phyloP scores from a whole-genome alignment of 2,113 vertebrate species.

The Phycodurus eques region DNA sequence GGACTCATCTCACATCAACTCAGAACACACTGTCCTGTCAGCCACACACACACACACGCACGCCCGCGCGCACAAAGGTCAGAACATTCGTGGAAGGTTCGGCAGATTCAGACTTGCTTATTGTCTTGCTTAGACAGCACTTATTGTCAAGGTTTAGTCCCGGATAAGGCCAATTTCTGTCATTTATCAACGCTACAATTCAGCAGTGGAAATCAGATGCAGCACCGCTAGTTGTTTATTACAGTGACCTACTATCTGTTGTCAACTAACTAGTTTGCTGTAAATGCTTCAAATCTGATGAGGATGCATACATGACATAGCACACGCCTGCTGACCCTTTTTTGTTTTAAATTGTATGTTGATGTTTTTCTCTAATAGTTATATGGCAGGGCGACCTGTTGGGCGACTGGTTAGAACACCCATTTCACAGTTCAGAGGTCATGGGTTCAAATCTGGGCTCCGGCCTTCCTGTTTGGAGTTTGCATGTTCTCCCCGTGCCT shows the following conservation, averaged over 20 bases:
- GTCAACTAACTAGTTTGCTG: background rate
- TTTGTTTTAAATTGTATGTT: no score
- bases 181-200: slow-evolving; percentile 11
- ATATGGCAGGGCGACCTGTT: no score
- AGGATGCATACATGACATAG: no score
- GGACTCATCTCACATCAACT: slow-evolving; percentile 51
- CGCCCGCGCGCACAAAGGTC: background rate
- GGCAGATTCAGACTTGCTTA: background rate
- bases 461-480: no score
- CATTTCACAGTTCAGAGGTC: no score
- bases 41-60: background rate
- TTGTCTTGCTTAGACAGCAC: slow-evolving; percentile 40
- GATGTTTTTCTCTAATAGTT: no score
- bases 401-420: no score
- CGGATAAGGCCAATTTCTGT: slow-evolving; percentile 11
- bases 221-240: slow-evolving; percentile 2
- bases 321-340: no score
- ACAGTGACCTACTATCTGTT: background rate
- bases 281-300: no score
- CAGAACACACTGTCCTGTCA: slow-evolving; percentile 48
- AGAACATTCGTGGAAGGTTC: slow-evolving; percentile 1
- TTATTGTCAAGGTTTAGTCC: background rate
- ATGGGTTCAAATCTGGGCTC: no score
- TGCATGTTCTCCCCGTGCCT: no score
- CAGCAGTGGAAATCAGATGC: slow-evolving; percentile 15